These are phyloP conservation scores for Menura novaehollandiae DNA, from an alignment of 2,113 vertebrate genomes.

Conservation along the genomic window DNA sequence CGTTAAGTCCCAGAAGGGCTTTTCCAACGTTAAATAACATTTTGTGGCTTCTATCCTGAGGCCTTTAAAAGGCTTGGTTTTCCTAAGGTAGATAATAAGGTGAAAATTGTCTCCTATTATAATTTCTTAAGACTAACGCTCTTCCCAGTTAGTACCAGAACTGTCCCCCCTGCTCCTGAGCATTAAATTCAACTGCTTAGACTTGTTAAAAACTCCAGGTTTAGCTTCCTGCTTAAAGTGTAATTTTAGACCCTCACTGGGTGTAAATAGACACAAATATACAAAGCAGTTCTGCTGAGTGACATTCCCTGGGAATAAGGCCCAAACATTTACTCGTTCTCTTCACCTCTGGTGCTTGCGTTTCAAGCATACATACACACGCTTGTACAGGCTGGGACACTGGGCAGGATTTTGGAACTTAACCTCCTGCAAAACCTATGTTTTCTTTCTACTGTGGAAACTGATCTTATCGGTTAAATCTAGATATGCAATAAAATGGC, in stretches of 20 bases:
- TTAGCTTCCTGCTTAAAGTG: neutral
- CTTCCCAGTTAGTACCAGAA: neutral
- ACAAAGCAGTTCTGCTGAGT: neutral
- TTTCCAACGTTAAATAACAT: neutral
- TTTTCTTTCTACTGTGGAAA: neutral
- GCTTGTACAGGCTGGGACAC: neutral
- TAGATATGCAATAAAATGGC: neutral
- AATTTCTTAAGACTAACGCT: neutral
- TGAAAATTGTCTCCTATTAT: neutral
- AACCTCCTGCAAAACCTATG: neutral
- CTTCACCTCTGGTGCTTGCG: neutral
- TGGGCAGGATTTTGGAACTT: neutral
- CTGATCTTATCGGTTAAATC: neutral
- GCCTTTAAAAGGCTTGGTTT: neutral
- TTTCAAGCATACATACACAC: accelerated
- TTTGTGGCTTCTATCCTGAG: neutral
- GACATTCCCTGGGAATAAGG: neutral
- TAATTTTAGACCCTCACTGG: neutral
- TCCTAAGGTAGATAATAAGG: neutral
- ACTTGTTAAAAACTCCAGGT: neutral
- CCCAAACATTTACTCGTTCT: neutral
- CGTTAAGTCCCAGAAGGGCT: neutral
- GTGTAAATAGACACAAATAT: constrained; percentile 17
- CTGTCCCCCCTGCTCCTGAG: neutral
- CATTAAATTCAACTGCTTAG: neutral